phyloP scores from a whole-genome alignment of 1,140 invertebrate genomes.

The Aphis gossypii region DNA sequence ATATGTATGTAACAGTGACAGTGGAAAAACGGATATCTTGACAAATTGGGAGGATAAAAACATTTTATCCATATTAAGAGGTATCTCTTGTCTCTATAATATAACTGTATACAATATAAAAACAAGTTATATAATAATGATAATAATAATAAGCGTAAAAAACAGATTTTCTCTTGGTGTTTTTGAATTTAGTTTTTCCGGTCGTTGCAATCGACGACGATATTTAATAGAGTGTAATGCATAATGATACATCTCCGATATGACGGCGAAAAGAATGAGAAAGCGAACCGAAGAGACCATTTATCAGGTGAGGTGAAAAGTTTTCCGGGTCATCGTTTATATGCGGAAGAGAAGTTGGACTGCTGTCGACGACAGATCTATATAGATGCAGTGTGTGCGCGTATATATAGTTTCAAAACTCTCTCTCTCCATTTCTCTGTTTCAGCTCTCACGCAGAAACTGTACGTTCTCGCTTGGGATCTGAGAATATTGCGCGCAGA shows the following conservation, averaged over 20 bases:
- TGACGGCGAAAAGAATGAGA: not conserved
- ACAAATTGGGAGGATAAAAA: not conserved
- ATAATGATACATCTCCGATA: not conserved
- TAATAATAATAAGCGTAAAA: not conserved
- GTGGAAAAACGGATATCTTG: not conserved
- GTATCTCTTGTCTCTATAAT: not conserved
- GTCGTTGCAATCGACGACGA: not conserved
- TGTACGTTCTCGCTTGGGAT: not conserved
- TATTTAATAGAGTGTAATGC: not conserved
- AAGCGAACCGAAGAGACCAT: not conserved
- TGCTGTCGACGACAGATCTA: not conserved
- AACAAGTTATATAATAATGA: not conserved
- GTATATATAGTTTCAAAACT: slow-evolving; percentile 21
- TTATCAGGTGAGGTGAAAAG: not conserved
- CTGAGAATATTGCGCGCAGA: not conserved
- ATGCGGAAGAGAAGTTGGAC: not conserved
- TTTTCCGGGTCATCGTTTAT: not conserved
- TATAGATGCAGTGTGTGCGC: not conserved
- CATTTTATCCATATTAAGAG: not conserved
- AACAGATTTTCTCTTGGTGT: not conserved
- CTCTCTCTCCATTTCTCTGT: too few relatives aligned
- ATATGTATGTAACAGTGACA: not conserved
- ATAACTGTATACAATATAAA: not conserved
- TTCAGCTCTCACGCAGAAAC: not conserved
- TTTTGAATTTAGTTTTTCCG: not conserved